Percentiles rank a stretch among this genome's conserved stretches.
These are phyloP conservation scores for Trichonephila clavata DNA, from an alignment of 1,140 invertebrate species.

Conservation along the genomic window DNA sequence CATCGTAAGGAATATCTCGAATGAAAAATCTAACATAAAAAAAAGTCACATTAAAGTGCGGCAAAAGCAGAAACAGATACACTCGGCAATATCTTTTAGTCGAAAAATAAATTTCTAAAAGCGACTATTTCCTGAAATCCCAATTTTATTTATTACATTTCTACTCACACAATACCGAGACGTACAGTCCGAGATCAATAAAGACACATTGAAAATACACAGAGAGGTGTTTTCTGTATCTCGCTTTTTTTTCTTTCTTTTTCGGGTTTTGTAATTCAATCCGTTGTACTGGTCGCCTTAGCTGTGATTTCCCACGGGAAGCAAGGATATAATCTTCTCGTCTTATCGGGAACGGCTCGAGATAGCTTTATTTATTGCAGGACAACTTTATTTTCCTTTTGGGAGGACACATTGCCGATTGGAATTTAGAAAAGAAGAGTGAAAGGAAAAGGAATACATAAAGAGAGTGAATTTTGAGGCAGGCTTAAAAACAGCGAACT, in stretches of 20 bases:
- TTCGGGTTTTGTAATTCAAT: constrained; percentile 22
- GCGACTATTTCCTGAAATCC: background rate
- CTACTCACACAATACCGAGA: no score
- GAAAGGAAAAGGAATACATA: background rate
- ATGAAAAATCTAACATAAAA: no score
- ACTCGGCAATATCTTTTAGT: background rate
- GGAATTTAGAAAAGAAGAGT: background rate
- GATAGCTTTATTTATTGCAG: constrained; percentile 31
- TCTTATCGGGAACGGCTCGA: background rate
- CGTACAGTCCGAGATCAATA: background rate
- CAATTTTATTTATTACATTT: background rate
- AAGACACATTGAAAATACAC: background rate
- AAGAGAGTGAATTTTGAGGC: background rate
- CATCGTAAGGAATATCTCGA: no score
- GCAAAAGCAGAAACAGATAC: no score
- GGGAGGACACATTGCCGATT: background rate
- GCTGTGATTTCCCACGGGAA: constrained; percentile 55
- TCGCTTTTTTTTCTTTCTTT: background rate
- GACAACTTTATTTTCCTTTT: constrained; percentile 21
- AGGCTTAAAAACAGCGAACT: background rate
- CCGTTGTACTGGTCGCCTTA: constrained; percentile 12
- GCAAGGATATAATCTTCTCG: constrained; percentile 26
- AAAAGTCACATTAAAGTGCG: no score
- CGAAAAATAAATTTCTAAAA: background rate
- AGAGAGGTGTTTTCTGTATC: background rate